Evolutionary conservation across 2,797 vertebrate species (phyloP), one percentile per base, ranked within the genome.

Genomic region (Lepilemur septentrionalis): DNA sequence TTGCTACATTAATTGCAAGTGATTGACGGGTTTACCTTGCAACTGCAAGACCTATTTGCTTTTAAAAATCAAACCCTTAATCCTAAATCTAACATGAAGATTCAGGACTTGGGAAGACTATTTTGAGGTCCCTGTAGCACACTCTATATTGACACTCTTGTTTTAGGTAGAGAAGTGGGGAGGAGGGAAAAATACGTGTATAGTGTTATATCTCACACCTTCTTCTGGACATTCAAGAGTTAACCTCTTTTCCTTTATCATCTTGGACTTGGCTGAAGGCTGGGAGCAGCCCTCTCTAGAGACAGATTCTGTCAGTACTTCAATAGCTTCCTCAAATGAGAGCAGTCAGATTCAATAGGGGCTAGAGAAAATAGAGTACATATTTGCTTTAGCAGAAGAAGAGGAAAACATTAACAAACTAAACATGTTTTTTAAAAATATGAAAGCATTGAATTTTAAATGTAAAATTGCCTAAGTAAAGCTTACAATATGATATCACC

Each of bases 221-320:
- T 50, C 73, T 79, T 94, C 76, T 41, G 52, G 93, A 89, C 89
- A 96, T 79, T 82, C 78, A 57, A 67, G 72, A 82, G 89, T 96
- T 96, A 96, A 94, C 25, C 46, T 35, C 59, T 81, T 90, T 70
- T 20, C 43, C 72, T 92, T 93, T 92, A 90, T 94, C 87, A 82
- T 76, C 86, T 85, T 67, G 75, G 7, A 9, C 69, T 59, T 70
- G 94, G 82, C 61, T n/a, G 82, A 78, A 97, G 70, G 85, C 79
- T 89, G 89, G 95, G 79, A 67, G 35, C 72, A 92, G 84, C 32
- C 32, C 63, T 96, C 95, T 81, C 92, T 43, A 65, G 97, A 97
- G 95, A 96, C 17, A 32, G 61, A 41, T 50, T 76, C 94, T 97
- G 97, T 89, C 91, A 94, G 83, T 46, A 65, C 83, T 90, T 94